Percentiles rank a stretch among this genome's conserved stretches.
Conservation (phyloP, 2,113 vertebrate species). For the Syngnathus typhle region DNA sequence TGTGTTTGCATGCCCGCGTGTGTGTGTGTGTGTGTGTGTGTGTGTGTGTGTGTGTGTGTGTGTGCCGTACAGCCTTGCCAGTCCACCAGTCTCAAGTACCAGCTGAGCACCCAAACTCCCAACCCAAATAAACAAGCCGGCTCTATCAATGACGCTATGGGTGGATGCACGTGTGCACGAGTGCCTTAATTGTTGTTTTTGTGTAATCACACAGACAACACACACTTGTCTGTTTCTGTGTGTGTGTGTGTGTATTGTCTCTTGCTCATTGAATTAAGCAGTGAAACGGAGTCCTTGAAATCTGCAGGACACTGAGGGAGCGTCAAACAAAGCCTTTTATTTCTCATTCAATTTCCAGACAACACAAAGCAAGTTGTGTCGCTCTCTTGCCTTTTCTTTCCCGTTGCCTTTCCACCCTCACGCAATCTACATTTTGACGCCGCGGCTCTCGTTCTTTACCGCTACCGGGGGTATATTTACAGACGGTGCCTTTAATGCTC, state of each 20-base stretch:
- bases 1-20: slow-evolving; percentile 20
- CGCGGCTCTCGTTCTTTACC: slow-evolving; percentile 47
- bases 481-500: slow-evolving; percentile 71
- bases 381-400: background rate
- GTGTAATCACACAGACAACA: slow-evolving; percentile 8
- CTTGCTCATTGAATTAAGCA: slow-evolving; percentile 51
- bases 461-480: slow-evolving; percentile 68
- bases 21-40: slow-evolving; percentile 16
- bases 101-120: slow-evolving; percentile 64
- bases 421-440: background rate
- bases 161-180: slow-evolving; percentile 21
- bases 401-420: background rate
- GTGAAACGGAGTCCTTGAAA: slow-evolving; percentile 53
- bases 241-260: slow-evolving; percentile 34
- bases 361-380: background rate
- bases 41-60: slow-evolving; percentile 22
- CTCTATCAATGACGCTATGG: slow-evolving; percentile 39
- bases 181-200: slow-evolving; percentile 13
- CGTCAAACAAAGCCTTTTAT: slow-evolving; percentile 64
- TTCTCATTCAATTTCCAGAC: background rate
- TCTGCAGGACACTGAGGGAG: slow-evolving; percentile 49
- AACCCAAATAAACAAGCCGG: slow-evolving; percentile 64
- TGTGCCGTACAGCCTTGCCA: slow-evolving; percentile 36
- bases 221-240: background rate
- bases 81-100: slow-evolving; percentile 68